Evolutionary conservation across 2,113 vertebrate species (phyloP).

Genomic region (Salvelinus sp.): DNA sequence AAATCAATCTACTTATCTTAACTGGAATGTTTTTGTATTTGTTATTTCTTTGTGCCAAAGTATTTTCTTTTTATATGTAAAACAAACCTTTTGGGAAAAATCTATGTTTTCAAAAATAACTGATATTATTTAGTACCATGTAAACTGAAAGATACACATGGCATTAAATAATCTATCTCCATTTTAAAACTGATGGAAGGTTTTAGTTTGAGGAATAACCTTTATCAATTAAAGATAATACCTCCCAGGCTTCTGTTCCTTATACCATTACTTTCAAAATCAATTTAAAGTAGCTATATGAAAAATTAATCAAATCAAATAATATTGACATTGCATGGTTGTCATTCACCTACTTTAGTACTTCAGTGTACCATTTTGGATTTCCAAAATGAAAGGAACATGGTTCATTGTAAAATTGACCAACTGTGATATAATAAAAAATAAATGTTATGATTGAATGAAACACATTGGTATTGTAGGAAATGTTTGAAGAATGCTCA

Average conservation of each 20-base stretch:
- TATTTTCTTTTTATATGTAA: background rate
- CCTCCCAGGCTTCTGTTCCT: too few species aligned
- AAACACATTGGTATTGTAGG: background rate
- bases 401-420: too few species aligned
- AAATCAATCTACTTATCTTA: conserved; percentile 8
- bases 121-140: background rate
- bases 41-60: conserved; percentile 59
- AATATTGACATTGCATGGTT: background rate
- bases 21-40: conserved; percentile 48
- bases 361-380: background rate
- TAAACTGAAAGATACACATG: background rate
- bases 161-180: background rate
- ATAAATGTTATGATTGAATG: background rate
- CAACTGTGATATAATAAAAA: too few species aligned
- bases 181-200: background rate
- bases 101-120: background rate
- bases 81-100: background rate
- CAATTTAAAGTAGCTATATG: background rate
- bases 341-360: background rate
- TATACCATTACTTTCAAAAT: background rate
- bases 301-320: background rate
- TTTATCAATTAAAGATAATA: too few species aligned
- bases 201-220: background rate
- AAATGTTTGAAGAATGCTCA: background rate
- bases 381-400: too few species aligned